A percentile compares a stretch with the other conserved stretches of the same genome.
phyloP scores from a whole-genome alignment of 2,888 invertebrate genomes.

The Tipula confusa region DNA sequence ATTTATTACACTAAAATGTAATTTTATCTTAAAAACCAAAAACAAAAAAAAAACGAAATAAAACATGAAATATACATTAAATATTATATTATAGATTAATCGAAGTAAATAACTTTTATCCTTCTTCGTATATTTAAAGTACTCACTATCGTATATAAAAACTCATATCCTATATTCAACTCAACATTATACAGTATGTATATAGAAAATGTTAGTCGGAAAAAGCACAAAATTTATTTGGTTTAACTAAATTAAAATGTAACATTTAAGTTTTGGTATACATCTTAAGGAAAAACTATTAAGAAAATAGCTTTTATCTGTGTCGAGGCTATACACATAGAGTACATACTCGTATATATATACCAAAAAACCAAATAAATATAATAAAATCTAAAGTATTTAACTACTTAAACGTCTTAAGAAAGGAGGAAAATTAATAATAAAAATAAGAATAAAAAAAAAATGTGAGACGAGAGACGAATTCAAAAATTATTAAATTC shows the following conservation, averaged over 20 bases:
- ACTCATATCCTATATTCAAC: not conserved
- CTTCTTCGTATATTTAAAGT: not conserved
- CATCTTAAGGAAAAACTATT: not conserved
- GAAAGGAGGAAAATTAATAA: not conserved
- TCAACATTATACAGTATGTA: not conserved
- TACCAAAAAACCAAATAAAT: not conserved
- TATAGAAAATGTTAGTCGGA: not conserved
- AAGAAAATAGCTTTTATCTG: not conserved
- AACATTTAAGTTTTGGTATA: not conserved
- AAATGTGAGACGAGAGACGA: not conserved
- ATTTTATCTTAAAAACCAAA: not conserved
- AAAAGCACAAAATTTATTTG: not conserved
- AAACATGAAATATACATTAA: not conserved
- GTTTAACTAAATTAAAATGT: constrained; percentile 9
- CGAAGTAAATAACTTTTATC: not conserved
- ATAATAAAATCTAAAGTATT: not conserved
- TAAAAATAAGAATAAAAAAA: too few species aligned
- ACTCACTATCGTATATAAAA: not conserved
- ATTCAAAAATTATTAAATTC: not conserved
- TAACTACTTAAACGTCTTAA: not conserved
- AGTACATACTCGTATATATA: not conserved
- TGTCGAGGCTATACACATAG: not conserved
- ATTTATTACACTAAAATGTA: too few species aligned
- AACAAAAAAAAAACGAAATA: not conserved
- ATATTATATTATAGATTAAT: not conserved